phyloP scores from a whole-genome alignment of 2,888 invertebrate genomes.

The Subacronicta megacephala region DNA sequence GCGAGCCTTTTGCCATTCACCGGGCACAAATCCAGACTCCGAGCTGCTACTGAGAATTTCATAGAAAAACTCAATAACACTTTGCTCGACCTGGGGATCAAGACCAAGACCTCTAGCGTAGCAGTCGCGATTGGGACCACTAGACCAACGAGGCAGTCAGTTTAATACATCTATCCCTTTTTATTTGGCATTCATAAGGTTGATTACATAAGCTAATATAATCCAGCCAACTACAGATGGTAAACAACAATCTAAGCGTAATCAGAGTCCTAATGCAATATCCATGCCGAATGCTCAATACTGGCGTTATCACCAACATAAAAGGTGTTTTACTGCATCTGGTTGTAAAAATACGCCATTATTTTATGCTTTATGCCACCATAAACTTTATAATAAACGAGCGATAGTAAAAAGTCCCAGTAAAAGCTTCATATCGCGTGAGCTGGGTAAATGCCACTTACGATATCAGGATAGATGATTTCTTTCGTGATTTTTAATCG shows the following conservation, averaged over 20 bases:
- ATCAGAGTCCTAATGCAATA: conserved; percentile 59
- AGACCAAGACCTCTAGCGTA: too few relatives aligned
- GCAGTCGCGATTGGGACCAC: too few relatives aligned
- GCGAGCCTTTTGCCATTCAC: too few relatives aligned
- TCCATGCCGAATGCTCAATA: conserved; percentile 66
- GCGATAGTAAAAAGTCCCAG: conserved; percentile 77
- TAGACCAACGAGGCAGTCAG: too few relatives aligned
- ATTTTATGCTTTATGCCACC: conserved; percentile 84
- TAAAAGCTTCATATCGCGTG: conserved; percentile 79
- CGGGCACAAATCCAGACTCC: too few relatives aligned
- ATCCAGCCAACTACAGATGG: conserved; percentile 13
- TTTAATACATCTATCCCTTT: too few relatives aligned
- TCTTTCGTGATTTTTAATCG: conserved; percentile 50
- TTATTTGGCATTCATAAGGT: too few relatives aligned
- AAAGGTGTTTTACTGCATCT: conserved; percentile 86
- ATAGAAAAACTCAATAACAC: too few relatives aligned
- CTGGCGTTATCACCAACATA: conserved; percentile 78
- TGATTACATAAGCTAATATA: neutral
- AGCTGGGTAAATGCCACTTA: conserved; percentile 61
- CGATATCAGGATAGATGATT: conserved; percentile 56
- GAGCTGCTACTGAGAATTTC: too few relatives aligned
- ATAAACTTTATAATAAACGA: conserved; percentile 88
- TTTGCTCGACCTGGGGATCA: too few relatives aligned
- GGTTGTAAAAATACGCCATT: conserved; percentile 85
- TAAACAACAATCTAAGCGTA: conserved; percentile 29